Percentiles rank a stretch among this genome's conserved stretches.
Conservation (phyloP, 1,140 invertebrate species). For the Anoplolepis gracilipes region DNA sequence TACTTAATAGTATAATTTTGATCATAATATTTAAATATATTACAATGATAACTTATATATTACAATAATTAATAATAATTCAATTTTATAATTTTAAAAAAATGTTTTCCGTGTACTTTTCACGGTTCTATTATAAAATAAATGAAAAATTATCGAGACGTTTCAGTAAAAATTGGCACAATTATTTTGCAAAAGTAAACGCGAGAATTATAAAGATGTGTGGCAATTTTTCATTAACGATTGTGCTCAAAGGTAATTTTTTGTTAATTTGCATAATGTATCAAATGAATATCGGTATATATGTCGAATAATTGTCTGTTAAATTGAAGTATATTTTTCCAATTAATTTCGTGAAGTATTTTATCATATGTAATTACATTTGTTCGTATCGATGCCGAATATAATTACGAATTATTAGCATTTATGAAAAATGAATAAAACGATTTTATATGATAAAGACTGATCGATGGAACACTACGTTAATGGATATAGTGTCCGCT, state of each 20-base stretch:
- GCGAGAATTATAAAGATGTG: neutral
- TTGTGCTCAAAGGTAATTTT: neutral
- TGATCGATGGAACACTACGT: neutral
- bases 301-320: neutral
- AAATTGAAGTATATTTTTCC: slow-evolving; percentile 6
- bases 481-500: neutral
- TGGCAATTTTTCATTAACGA: neutral
- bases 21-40: neutral
- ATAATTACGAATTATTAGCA: neutral
- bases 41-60: neutral
- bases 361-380: neutral
- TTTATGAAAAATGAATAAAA: neutral
- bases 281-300: neutral
- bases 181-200: neutral
- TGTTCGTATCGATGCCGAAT: neutral
- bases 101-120: neutral
- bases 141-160: neutral
- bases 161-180: neutral
- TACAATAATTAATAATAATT: neutral
- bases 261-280: neutral
- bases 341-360: neutral
- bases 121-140: neutral
- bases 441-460: neutral
- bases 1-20: neutral
- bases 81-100: neutral